Conservation (phyloP, 53 echinoderm and acorn worm genomes). For the Temnopleurus reevesii region DNA sequence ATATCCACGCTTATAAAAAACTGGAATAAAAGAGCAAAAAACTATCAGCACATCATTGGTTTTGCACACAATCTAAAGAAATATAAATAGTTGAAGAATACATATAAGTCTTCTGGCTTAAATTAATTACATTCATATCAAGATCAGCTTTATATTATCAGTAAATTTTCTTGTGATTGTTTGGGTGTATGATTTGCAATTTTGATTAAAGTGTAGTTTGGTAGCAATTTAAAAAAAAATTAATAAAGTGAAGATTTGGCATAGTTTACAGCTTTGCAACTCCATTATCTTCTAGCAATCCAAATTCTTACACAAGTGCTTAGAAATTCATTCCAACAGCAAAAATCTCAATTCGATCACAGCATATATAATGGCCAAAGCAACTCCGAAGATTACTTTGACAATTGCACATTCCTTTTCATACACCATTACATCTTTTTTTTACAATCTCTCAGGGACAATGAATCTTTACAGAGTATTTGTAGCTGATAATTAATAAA, state of each 20-base stretch:
- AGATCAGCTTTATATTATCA: too few species aligned
- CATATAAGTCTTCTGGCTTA: neutral
- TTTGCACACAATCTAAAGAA: neutral
- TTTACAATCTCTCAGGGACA: neutral
- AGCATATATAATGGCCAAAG: neutral
- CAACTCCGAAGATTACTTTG: neutral
- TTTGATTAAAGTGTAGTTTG: too few species aligned
- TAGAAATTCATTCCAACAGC: neutral
- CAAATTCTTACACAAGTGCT: neutral
- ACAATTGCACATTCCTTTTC: slow-evolving; percentile 23
- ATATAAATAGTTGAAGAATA: neutral
- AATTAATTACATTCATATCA: neutral
- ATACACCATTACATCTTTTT: neutral
- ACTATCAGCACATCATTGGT: neutral
- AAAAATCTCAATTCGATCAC: neutral
- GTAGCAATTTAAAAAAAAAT: too few species aligned
- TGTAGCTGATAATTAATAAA: neutral
- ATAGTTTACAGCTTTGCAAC: too few species aligned
- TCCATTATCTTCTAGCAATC: neutral
- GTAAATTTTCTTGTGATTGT: too few species aligned
- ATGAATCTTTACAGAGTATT: neutral
- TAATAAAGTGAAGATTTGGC: too few species aligned
- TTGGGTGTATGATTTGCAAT: too few species aligned
- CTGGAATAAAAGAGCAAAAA: too few species aligned
- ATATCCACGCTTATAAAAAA: too few species aligned